Percentiles rank a stretch among this genome's conserved stretches.
These are phyloP conservation scores for Linepithema humile DNA, from an alignment of 1,140 invertebrate species.

Conservation along the genomic window DNA sequence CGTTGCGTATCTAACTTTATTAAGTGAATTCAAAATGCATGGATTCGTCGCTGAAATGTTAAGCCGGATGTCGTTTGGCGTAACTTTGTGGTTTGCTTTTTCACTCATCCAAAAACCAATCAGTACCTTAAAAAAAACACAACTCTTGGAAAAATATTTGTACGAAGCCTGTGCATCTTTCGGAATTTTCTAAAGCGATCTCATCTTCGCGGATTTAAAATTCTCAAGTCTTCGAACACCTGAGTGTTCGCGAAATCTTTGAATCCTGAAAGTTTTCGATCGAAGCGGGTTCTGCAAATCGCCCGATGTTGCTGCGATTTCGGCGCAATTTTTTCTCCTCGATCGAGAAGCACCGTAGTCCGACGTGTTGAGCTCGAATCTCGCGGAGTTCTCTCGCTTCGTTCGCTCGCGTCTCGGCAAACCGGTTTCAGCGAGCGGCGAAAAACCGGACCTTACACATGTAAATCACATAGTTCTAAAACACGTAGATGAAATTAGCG, in stretches of 20 bases:
- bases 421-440: conserved; percentile 41
- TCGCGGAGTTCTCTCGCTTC: background rate
- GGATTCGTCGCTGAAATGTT: too few species aligned
- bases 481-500: background rate
- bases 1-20: too few species aligned
- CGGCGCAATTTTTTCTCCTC: background rate
- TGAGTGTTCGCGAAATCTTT: background rate
- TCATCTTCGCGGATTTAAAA: too few species aligned
- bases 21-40: too few species aligned
- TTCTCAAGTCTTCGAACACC: background rate
- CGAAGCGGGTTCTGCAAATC: background rate
- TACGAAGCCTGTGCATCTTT: too few species aligned
- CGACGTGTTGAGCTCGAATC: conserved; percentile 13
- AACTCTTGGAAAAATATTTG: too few species aligned
- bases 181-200: too few species aligned
- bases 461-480: background rate
- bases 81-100: too few species aligned
- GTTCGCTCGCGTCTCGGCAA: conserved; percentile 17
- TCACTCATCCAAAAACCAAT: too few species aligned
- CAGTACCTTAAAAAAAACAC: too few species aligned
- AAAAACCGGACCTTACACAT: conserved; percentile 25
- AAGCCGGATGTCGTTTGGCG: too few species aligned
- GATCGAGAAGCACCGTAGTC: background rate
- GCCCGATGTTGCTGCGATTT: background rate
- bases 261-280: background rate